Base-by-base conservation (phyloP, 2,113 vertebrate species). In the Excalfactoria chinensis region DNA sequence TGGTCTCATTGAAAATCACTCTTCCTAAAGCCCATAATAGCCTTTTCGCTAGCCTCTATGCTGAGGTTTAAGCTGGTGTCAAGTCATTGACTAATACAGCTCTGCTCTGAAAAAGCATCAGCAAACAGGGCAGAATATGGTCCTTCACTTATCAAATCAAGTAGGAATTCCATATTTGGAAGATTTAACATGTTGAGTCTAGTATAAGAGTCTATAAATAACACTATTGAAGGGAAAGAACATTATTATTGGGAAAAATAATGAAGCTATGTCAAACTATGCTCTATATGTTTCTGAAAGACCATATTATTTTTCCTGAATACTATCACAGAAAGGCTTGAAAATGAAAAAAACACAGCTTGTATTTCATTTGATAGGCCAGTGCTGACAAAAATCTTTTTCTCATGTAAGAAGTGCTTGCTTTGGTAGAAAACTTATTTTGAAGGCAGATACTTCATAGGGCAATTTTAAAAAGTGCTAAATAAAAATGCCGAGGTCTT, bases 131-230 rank as follows among this genome's bases (percentile, higher is more conserved):
- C 67, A 90, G 53, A 89, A 80, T 78, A 40, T 12, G 9, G n/a
- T 34, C 44, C 56, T 51, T 83, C 79, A 37, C 86, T 84, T 75
- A 93, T 88, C 85, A 80, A 86, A 86, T 13, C 3, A 5, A 89
- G 34, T 49, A 89, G 35, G 40, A 81, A 93, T 22, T 81, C 89
- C 69, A 30, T 84, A 93, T 80, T 89, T 84, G 93, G 89, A 82
- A 93, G 53, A 75, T 79, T 73, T 84, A 82, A 59, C 56, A 68
- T 63, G 26, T 64, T 84, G 64, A 84, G 8, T 58, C 43, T 71
- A 74, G 91, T 83, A 23, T 25, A 89, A 71, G 68, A 86, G n/a
- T 91, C 83, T 95, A 93, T 49, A 92, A 95, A 95, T 88, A 91
- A 74, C 73, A 60, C 28, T 70, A 91, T 34, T 80, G 53, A 88